Evolutionary conservation across 2,113 vertebrate genomes (phyloP), one percentile per base, ranked within the genome.

Genomic region (Microtus ochrogaster): DNA sequence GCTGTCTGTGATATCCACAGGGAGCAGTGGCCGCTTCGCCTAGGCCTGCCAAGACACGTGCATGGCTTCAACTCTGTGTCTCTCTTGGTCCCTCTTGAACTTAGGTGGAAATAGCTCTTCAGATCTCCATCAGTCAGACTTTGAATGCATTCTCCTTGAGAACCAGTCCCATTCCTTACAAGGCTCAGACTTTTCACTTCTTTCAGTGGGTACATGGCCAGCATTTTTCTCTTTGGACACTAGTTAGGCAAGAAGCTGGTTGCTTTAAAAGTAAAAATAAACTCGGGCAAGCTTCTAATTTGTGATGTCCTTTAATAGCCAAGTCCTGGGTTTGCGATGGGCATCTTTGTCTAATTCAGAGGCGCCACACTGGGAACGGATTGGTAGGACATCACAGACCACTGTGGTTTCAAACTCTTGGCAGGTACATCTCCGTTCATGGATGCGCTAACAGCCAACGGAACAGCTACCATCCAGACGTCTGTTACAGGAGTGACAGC

Each of bases 361-460:
- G 70, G 19, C 1, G 5, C 58, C 58, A 12, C 83, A 3, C 30
- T 74, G 44, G 95, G 77, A 89, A 55, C 68, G 44, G 26, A 2
- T 14, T 73, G 58, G 49, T 17, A 73, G 21, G 82, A n/a, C 81
- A 44, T 94, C 95, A 95, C 79, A 68, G 78, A 90, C 79, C 10
- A 30, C 96, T 97, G 30, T 91, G 95, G 39, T 97, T 97, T 94
- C 94, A 79, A 95, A 96, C 93, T 95, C 61, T 79, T 93, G 98
- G 72, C 98, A 99, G 99, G 99, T 97, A 98, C 99, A 17, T 98
- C 99, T 2, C 98, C 98, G 0, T 98, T 99, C 87, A 99, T 99
- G 98, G 99, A 99, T 93, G 99, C 98, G 2, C 98, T 99, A 13
- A 98, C 99, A 65, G 99, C 99, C 95, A 99, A 99, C 36, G 99